Base-by-base conservation (phyloP, 2,888 invertebrate species). In the Onthophagus sagittarius region DNA sequence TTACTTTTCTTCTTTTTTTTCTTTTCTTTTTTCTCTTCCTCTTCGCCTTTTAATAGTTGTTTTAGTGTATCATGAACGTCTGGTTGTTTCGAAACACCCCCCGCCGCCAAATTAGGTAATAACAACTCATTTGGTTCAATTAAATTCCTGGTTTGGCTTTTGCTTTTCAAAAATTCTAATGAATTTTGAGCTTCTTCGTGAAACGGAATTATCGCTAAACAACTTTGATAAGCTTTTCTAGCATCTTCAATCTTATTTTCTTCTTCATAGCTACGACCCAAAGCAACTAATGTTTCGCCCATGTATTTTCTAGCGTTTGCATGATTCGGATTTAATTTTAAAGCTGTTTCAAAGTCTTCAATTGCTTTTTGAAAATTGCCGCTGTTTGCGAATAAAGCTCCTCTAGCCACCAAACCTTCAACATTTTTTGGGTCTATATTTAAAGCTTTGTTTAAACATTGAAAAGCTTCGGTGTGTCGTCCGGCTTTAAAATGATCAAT, bases 401-500 rank as follows among this genome's bases (percentile, higher is more conserved):
- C 97, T 81, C 96, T 90, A 0, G 97, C 97, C 0, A 97, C 96
- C 73, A 96, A 87, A 31, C 96, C 97, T 86, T 97, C 97, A 0
- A 96, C 95, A 86, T 97, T 97, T 79, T 93, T 90, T 0, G 95
- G 93, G 86, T 97, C 97, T 80, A 97, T 97, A 83, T 91, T 94
- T 70, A 98, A 86, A 2, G 98, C 98, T 85, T 95, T 96, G 85
- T 97, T 97, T 64, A 97, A 88, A 83, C 96, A 96, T 84, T 96
- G 96, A 86, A 97, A 95, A 62, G 98, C 98, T 87, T 98, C 98
- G 0, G 95, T 93, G 85, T 96, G 96, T 79, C 94, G 90, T 65
- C 96, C 96, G 67, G 93, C 92, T 86, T 98, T 98, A 87, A 97
- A 97, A 86, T 95, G 94, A 82, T 94, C 94, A 80, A 98, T 97